Evolutionary conservation across 2,797 vertebrate species (phyloP).

Genomic region (Prunella strophiata): DNA sequence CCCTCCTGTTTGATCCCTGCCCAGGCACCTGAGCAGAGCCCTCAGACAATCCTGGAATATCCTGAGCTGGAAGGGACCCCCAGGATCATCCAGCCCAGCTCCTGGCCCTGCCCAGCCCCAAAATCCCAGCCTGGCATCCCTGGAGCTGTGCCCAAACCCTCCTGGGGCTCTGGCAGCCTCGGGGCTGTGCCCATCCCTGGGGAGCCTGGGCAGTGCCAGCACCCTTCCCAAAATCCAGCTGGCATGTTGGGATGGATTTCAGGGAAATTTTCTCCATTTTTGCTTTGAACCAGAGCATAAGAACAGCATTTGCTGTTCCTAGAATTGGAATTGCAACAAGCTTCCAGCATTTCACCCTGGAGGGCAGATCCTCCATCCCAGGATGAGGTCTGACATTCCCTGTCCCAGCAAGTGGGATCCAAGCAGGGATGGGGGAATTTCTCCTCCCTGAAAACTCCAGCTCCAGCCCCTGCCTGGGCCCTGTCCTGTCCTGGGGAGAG

Average conservation of each 20-base stretch:
- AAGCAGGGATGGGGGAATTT: neutral
- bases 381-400: neutral
- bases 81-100: neutral
- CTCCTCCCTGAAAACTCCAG: neutral
- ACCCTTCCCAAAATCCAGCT: neutral
- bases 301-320: neutral
- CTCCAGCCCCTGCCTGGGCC: neutral
- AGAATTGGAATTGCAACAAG: neutral
- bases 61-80: neutral
- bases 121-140: neutral
- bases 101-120: neutral
- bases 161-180: neutral
- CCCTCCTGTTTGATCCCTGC: neutral
- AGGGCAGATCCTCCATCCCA: neutral
- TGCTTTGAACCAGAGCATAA: neutral
- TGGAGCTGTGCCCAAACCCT: rapidly evolving
- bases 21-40: neutral
- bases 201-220: neutral
- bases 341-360: neutral
- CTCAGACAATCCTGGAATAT: neutral
- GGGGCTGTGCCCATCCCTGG: neutral
- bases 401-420: neutral
- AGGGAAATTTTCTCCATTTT: neutral
- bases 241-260: neutral
- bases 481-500: neutral